Conservation (phyloP, 2,888 invertebrate genomes). For the Agonopterix alstromeriana region DNA sequence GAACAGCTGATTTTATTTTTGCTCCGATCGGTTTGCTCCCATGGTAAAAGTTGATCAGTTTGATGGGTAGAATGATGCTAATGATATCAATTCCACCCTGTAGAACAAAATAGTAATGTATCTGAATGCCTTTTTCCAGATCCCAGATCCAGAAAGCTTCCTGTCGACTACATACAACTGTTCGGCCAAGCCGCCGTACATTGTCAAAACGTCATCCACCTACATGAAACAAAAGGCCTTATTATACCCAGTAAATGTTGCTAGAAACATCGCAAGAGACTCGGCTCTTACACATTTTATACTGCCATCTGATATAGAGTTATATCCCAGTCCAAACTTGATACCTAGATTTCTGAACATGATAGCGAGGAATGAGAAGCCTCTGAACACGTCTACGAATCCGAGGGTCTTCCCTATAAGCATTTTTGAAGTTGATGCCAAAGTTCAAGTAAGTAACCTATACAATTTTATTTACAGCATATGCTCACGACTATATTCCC, state of each 20-base stretch:
- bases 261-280: constrained; percentile 91
- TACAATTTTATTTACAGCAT: too few relatives aligned
- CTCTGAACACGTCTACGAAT: constrained; percentile 71
- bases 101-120: background rate
- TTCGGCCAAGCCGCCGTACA: constrained; percentile 81
- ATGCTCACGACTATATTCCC: too few relatives aligned
- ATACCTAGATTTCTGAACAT: constrained; percentile 89
- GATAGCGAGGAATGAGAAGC: constrained; percentile 84
- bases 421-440: constrained; percentile 89
- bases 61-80: too few relatives aligned
- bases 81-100: too few relatives aligned
- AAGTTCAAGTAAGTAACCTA: constrained; percentile 44
- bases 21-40: too few relatives aligned
- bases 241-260: constrained; percentile 93
- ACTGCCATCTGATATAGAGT: constrained; percentile 91
- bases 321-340: constrained; percentile 91
- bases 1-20: too few relatives aligned
- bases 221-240: constrained; percentile 89
- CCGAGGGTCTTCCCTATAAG: constrained; percentile 90
- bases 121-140: constrained; percentile 64
- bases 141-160: constrained; percentile 80
- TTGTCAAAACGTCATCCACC: constrained; percentile 79
- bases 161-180: constrained; percentile 83
- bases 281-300: constrained; percentile 88
- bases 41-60: too few relatives aligned